Base-by-base conservation (phyloP, 2,797 vertebrate species). In the Coilia nasus region DNA sequence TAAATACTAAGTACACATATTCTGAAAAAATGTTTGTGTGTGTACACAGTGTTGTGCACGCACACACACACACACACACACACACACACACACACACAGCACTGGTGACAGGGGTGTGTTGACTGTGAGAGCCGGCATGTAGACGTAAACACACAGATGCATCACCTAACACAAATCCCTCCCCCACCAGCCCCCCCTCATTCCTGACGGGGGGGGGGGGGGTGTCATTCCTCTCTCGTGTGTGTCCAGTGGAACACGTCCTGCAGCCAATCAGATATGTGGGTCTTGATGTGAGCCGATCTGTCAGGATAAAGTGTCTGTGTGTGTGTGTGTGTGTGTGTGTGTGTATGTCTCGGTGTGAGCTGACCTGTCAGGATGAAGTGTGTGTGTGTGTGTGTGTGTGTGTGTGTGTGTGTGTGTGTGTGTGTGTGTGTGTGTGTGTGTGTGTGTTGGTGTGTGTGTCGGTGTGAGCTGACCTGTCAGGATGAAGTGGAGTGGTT, bases 121-220 rank as follows among this genome's bases (percentile, higher is more conserved):
- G 59, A n/a, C 21, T 21, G 19, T 15, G 54, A 57, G 56, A 57
- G 56, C 3, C 56, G 56, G 56, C 6, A 57, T 57, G 56, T 17
- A 57, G 56, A 19, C 56, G 21, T 54, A 57, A 19, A 57, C 56
- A 57, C 15, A 57, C 12, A 57, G 14, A 57, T 17, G 19, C 56
- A 57, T 17, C 19, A 19, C 57, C 56, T 54, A 14, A 54, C 50
- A 54, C 50, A 54, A n/a, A n/a, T n/a, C n/a, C 50, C 15, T 57
- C 56, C 11, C 14, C 0, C 56, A 19, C 11, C 2, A 57, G 56
- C 56, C 56, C 17, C 57, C 57, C 87, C 91, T 93, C 90, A 93
- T 83, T 91, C 90, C 93, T 62, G 87, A 85, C 87, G 88, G 82
- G 87, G 80, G 67, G 82, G 31, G 46, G 89, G 86, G 84, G 91